Evolutionary conservation across 1,140 invertebrate species (phyloP).

Genomic region (Ruditapes philippinarum): DNA sequence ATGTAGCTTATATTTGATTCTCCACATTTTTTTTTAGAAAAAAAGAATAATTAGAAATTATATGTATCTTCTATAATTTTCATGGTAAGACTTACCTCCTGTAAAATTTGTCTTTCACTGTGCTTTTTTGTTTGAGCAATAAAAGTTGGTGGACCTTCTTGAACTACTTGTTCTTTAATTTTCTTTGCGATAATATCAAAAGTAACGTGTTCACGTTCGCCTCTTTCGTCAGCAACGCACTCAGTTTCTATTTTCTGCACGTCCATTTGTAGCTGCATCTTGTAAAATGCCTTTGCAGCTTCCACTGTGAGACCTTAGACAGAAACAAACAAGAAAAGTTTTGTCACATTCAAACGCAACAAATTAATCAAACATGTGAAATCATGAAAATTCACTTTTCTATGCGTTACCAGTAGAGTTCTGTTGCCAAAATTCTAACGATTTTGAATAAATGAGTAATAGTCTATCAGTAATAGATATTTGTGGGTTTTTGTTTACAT

Average conservation of each 20-base stretch:
- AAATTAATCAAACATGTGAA: too few relatives aligned
- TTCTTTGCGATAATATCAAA: slow-evolving; percentile 74
- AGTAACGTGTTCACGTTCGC: slow-evolving; percentile 74
- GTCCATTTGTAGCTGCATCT: slow-evolving; percentile 73
- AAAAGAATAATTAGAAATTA: too few relatives aligned
- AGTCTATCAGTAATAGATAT: too few relatives aligned
- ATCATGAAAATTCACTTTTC: too few relatives aligned
- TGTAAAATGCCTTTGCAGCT: slow-evolving; percentile 73
- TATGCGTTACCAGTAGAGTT: too few relatives aligned
- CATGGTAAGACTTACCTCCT: slow-evolving; percentile 67
- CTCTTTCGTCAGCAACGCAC: slow-evolving; percentile 69
- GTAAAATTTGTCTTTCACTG: slow-evolving; percentile 75
- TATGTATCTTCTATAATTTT: too few relatives aligned
- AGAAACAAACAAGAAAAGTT: not conserved
- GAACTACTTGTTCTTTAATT: slow-evolving; percentile 64
- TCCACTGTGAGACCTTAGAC: slow-evolving; percentile 70
- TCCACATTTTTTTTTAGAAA: too few relatives aligned
- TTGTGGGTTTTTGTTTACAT: too few relatives aligned
- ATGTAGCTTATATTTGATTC: too few relatives aligned
- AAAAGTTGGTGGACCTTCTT: slow-evolving; percentile 77
- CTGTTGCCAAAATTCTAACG: too few relatives aligned
- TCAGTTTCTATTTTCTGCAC: slow-evolving; percentile 69
- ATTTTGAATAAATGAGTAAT: too few relatives aligned
- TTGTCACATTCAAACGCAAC: too few relatives aligned
- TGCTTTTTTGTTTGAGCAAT: slow-evolving; percentile 80